Evolutionary conservation across 2,888 invertebrate genomes (phyloP), one percentile per base, ranked within the genome.

Genomic region (Coecobrya sp.): DNA sequence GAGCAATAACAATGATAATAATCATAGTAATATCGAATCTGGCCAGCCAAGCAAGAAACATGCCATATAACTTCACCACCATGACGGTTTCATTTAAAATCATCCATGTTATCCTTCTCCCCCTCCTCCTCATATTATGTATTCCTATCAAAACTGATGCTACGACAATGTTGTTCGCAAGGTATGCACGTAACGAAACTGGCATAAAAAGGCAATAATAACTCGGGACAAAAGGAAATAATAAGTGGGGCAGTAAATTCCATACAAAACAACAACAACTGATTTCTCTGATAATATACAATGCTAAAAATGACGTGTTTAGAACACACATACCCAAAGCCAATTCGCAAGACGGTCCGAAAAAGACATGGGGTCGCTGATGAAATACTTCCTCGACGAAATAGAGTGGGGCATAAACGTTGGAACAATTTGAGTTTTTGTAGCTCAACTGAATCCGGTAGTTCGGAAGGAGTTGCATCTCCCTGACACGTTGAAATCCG

Each of bases 281-380:
- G 36, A 36, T 36, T 36, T 36, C 3, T 36, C 3, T 36, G 36
- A 36, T 36, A 7, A n/a, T n/a, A n/a, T n/a, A 36, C 36, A 36
- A 36, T 36, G 36, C 3, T 36, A 36, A 36, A 36, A 68, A 68
- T 36, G 7, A 36, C 2, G 36, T 19, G 10, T n/a, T n/a, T n/a
- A n/a, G n/a, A n/a, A n/a, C n/a, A 10, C 10, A 96, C 97, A 97
- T 96, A 98, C 98, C 98, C 86, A 98, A 96, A 42, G 97, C 97
- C 95, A 97, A 98, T 95, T 98, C 98, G 95, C 98, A 98, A 0
- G 97, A 96, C 0, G 98, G 98, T 11, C 98, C 98, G 95, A 98
- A 97, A 95, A 98, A 97, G 0, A 98, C 97, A 95, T 98, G 97
- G 0, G 97, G 97, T 25, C 91, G 62, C 19, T 91, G 49, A 55